These are phyloP conservation scores for Eufriesea mexicana DNA, from an alignment of 1,140 invertebrate genomes.

Conservation along the genomic window DNA sequence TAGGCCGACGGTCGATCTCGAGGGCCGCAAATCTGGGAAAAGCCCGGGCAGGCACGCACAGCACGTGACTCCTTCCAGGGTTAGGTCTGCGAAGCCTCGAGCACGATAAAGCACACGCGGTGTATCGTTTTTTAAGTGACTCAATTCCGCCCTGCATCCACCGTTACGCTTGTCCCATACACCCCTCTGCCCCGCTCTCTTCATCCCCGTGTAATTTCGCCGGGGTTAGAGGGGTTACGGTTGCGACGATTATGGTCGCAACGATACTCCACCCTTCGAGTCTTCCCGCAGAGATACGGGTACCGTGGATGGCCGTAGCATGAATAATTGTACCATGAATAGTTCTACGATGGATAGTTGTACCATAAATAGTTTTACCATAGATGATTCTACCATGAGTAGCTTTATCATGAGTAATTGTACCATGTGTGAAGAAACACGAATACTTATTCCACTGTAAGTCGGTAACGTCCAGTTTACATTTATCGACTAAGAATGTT, in stretches of 20 bases:
- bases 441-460: too few relatives aligned
- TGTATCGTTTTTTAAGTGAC: slow-evolving; percentile 70
- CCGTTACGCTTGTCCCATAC: not conserved
- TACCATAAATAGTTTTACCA: too few relatives aligned
- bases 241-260: not conserved
- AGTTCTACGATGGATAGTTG: too few relatives aligned
- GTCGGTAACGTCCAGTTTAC: too few relatives aligned
- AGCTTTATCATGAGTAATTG: too few relatives aligned
- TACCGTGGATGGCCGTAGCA: too few relatives aligned
- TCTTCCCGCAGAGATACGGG: not conserved
- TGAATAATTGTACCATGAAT: too few relatives aligned
- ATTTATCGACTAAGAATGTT: too few relatives aligned
- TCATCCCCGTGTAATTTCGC: slow-evolving; percentile 15
- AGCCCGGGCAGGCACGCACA: slow-evolving; percentile 78
- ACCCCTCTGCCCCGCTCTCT: not conserved
- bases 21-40: slow-evolving; percentile 81
- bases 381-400: too few relatives aligned
- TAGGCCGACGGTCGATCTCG: slow-evolving; percentile 58
- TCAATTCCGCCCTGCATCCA: slow-evolving; percentile 55
- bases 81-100: slow-evolving; percentile 67
- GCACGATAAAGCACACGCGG: slow-evolving; percentile 80
- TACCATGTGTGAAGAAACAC: too few relatives aligned
- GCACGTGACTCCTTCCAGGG: slow-evolving; percentile 71
- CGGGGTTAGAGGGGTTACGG: too few relatives aligned
- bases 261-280: not conserved